Base-by-base conservation (phyloP, 2,888 invertebrate genomes). In the Erannis defoliaria region DNA sequence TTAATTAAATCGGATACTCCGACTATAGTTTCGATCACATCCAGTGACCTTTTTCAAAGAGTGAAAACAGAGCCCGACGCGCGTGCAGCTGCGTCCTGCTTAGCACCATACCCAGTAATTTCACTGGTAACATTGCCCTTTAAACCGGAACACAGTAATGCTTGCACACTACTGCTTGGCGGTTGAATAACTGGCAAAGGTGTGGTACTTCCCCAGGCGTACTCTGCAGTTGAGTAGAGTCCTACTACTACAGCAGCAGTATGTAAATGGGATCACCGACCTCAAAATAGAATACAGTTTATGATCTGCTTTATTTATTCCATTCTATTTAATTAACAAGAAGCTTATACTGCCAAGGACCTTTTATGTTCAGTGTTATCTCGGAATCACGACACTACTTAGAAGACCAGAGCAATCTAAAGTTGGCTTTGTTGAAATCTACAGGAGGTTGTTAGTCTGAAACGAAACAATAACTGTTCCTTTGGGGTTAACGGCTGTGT, bases 391-490 rank as follows among this genome's bases (percentile, higher is more conserved):
- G 49, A 49, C 56, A 48, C 33, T 57, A 50, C 53, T 45, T 18
- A 31, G 19, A 50, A 38, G n/a, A 19, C 31, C 45, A 51, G 57
- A 49, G 31, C 62, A 57, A 62, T 62, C 50, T 61, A 55, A 55
- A 61, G 37, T 61, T 60, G 18, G 45, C 38, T 37, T 55, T 55
- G 54, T 61, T 55, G 23, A 23, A 48, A 46, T 33, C 31, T 46
- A 53, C 26, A n/a, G 37, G 48, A 54, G 53, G 46, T 59, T 53
- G 29, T 48, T 59, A 14, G 23, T 40, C 26, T 26, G 21, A 33
- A 37, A 12, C 31, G 50, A 50, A 33, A 48, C 26, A 43, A 23
- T 31, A 40, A 46, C 40, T 31, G 16, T 21, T 40, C 37, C 46
- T 12, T 38, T 29, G 12, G 14, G 5, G 33, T 58, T 37, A 35